Percentiles rank a stretch among this genome's conserved stretches.
These are phyloP conservation scores for Elephantulus edwardii DNA, from an alignment of 2,113 vertebrate species.

Conservation along the genomic window DNA sequence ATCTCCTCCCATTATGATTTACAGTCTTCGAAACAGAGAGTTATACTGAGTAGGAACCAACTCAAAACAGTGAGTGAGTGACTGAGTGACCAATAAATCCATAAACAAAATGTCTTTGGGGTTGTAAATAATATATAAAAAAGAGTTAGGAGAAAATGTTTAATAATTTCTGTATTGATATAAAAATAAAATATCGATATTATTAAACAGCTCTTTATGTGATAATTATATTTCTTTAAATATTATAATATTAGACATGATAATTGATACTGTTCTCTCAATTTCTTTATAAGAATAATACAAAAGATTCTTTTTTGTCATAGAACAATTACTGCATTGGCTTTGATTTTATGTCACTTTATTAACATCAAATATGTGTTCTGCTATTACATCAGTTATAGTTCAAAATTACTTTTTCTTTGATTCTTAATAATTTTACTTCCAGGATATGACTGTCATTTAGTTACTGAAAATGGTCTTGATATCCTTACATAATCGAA, in stretches of 20 bases:
- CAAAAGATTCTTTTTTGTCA: background rate
- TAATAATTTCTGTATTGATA: background rate
- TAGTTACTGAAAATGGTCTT: slow-evolving; percentile 46
- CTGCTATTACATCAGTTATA: background rate
- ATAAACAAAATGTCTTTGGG: background rate
- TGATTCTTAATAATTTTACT: slow-evolving; percentile 51
- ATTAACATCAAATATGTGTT: background rate
- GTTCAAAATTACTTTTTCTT: slow-evolving; percentile 43
- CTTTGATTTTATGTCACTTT: slow-evolving; percentile 39
- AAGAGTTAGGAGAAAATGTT: background rate
- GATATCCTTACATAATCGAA: slow-evolving; percentile 30
- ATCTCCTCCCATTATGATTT: too few species aligned
- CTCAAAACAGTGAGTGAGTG: too few species aligned
- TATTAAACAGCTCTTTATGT: background rate
- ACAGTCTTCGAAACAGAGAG: too few species aligned
- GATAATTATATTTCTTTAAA: background rate
- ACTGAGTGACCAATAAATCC: too few species aligned
- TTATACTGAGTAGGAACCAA: too few species aligned
- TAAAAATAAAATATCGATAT: background rate
- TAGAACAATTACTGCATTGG: background rate
- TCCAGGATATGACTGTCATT: slow-evolving; percentile 7
- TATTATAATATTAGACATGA: background rate
- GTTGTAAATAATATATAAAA: slow-evolving; percentile 6
- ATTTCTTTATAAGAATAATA: background rate
- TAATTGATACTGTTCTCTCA: background rate